A percentile compares a stretch with the other conserved stretches of the same genome.
Conservation (phyloP, 2,888 invertebrate species). For the Halocaridina rubra region DNA sequence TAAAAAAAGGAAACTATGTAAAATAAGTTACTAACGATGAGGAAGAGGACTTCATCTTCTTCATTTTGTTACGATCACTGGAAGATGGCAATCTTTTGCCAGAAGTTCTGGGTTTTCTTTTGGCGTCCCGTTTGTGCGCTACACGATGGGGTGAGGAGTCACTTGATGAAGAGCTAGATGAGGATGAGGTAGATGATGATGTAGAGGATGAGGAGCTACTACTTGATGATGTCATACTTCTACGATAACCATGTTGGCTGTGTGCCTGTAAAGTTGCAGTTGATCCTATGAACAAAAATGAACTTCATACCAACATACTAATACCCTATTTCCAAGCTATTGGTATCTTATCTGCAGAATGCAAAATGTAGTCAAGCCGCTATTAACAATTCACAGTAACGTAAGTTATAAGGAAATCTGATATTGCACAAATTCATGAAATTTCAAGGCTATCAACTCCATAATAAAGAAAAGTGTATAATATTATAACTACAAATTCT, state of each 20-base stretch:
- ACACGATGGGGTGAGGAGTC: conserved; percentile 32
- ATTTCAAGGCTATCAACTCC: no score
- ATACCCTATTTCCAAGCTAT: no score
- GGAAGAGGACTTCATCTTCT: conserved; percentile 44
- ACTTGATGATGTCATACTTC: conserved; percentile 35
- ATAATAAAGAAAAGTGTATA: no score
- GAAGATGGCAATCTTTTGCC: conserved; percentile 24
- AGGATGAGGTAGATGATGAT: conserved; percentile 41
- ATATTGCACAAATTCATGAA: no score
- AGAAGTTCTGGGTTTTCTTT: conserved; percentile 24
- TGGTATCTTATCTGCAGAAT: no score
- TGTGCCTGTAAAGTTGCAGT: conserved; percentile 16
- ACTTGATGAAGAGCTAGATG: conserved; percentile 32
- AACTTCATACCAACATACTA: no score
- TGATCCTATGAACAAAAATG: no score
- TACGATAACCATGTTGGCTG: conserved; percentile 33
- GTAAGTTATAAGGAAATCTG: no score
- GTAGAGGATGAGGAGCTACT: conserved; percentile 38
- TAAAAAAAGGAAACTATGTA: no score
- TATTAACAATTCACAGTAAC: no score
- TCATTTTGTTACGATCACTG: conserved; percentile 37
- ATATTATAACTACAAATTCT: no score
- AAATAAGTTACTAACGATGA: conserved; percentile 30
- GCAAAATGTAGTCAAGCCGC: no score
- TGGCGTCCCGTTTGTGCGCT: conserved; percentile 24